Evolutionary conservation across 2,888 invertebrate species (phyloP), one percentile per base, ranked within the genome.

Genomic region (Tromatobia lineatoria): DNA sequence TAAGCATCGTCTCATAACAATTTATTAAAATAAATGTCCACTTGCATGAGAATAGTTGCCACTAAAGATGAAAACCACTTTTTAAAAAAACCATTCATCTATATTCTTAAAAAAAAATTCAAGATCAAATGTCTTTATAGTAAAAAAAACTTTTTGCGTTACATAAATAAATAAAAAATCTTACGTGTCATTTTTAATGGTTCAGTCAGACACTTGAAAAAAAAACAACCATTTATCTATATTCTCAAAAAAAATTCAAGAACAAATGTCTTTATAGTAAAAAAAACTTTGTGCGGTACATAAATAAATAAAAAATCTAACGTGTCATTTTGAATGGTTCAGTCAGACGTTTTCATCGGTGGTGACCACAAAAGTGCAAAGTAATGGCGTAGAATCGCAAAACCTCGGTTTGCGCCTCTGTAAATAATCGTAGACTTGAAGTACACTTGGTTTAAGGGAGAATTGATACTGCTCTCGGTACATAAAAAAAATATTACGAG

Each of bases 391-490:
- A 23, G 42, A 74, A 67, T 71, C 23, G 34, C 15, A 54, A n/a
- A 20, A 45, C 52, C 50, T 52, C 45, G 57, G 34, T 69, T 13
- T 52, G 59, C 34, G 38, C 50, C 77, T 59, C 42, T 73, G 82
- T 82, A 77, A 66, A 82, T 82, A 82, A 82, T 61, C 29, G 25
- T 67, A 18, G 34, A 54, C 20, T 66, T 38, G 0, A n/a, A 15
- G 11, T 10, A 38, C 45, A 66, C 45, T 42, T n/a, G 25, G 66
- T 66, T 10, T 15, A 34, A 66, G 20, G 66, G 20, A 45, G 20
- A 45, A 45, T 66, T 66, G 45, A 66, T 45, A 23, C 23, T 45
- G 38, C 23, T 2, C 15, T 25, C 23, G 34, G 7, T 70, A 11
- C 10, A 47, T 8, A 13, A 69, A 45, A 54, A 11, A 59, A 38